Conservation (phyloP, 2,888 invertebrate species). For the Pristionchus exspectatus region DNA sequence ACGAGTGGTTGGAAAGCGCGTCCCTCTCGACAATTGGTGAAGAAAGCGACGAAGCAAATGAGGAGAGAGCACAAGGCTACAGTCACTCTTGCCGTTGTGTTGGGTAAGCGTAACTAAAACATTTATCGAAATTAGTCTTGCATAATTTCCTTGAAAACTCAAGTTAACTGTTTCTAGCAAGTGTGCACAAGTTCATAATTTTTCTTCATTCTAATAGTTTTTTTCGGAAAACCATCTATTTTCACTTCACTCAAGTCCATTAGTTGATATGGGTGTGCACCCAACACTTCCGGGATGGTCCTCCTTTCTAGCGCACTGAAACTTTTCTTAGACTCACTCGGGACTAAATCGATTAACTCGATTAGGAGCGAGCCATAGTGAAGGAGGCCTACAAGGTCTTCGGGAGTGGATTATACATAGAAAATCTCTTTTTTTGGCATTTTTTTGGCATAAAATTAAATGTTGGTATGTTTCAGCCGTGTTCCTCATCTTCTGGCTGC, state of each 20-base stretch:
- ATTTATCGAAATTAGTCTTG: neutral
- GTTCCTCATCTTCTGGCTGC: slow-evolving; percentile 98
- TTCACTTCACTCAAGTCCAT: neutral
- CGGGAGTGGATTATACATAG: neutral
- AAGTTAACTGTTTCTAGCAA: neutral
- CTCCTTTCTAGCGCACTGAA: slow-evolving; percentile 9
- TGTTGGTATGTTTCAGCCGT: slow-evolving; percentile 85
- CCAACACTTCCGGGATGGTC: slow-evolving; percentile 2
- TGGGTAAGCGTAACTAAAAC: slow-evolving; percentile 84
- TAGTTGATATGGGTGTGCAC: neutral
- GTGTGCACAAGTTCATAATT: too few relatives aligned
- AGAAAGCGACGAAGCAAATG: slow-evolving; percentile 78
- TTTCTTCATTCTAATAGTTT: too few relatives aligned
- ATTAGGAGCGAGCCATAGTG: neutral
- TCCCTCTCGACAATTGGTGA: slow-evolving; percentile 74
- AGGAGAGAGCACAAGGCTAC: slow-evolving; percentile 95
- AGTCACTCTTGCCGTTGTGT: slow-evolving; percentile 96
- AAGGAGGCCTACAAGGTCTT: neutral
- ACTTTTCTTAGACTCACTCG: slow-evolving; percentile 19
- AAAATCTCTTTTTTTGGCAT: neutral
- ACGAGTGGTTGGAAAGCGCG: slow-evolving; percentile 69
- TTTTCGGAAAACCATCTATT: too few relatives aligned
- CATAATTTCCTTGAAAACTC: too few relatives aligned
- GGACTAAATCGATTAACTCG: slow-evolving; percentile 8
- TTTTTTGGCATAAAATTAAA: neutral